A percentile compares a stretch with the other conserved stretches of the same genome.
These are phyloP conservation scores for Cathartes aura DNA, from an alignment of 2,113 vertebrate genomes.

Conservation along the genomic window DNA sequence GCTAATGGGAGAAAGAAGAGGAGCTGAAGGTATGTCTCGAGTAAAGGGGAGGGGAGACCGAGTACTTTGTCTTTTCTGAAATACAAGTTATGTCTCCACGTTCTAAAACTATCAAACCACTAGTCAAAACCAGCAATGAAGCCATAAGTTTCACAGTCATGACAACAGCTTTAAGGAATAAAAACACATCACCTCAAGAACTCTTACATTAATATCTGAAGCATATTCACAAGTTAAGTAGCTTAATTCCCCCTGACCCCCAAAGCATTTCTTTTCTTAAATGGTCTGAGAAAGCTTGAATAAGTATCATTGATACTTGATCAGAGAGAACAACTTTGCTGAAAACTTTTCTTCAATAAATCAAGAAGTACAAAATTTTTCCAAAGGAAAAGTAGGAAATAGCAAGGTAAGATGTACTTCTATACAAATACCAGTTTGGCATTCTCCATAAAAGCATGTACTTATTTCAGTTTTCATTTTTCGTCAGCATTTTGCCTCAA, in stretches of 20 bases:
- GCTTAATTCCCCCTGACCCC: neutral
- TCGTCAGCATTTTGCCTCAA: neutral
- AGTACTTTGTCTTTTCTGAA: neutral
- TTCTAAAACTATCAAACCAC: neutral
- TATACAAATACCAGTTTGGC: neutral
- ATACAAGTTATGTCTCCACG: accelerated
- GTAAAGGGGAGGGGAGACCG: neutral
- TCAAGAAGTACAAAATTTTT: neutral
- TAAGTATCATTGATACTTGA: neutral
- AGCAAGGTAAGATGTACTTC: neutral
- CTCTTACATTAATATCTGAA: neutral
- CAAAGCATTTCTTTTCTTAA: neutral
- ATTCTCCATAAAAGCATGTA: neutral
- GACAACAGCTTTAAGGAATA: neutral
- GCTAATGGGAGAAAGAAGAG: neutral
- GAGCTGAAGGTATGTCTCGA: neutral
- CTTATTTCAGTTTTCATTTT: neutral
- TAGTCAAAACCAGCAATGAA: neutral
- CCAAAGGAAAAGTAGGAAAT: neutral
- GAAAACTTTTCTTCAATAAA: neutral
- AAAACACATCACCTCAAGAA: neutral
- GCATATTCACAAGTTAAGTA: neutral
- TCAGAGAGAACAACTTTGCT: neutral
- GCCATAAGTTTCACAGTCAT: neutral
- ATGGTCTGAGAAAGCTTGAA: neutral